A percentile compares a stretch with the other conserved stretches of the same genome.
These are phyloP conservation scores for Platypus cylindrus DNA, from an alignment of 2,888 invertebrate genomes.

Conservation along the genomic window DNA sequence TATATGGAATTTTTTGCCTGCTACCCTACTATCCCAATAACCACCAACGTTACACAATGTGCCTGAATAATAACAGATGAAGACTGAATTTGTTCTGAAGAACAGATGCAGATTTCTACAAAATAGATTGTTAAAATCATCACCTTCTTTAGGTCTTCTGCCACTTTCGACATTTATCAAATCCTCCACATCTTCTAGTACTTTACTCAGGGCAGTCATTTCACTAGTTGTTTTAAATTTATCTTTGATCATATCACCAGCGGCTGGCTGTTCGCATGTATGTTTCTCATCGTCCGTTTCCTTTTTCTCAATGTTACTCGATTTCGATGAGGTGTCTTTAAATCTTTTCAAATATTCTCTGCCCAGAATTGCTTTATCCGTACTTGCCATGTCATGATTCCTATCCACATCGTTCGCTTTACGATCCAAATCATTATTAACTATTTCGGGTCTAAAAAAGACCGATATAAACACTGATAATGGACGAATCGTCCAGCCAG, in stretches of 20 bases:
- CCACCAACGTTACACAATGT: slow-evolving; percentile 23
- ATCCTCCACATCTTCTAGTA: slow-evolving; percentile 17
- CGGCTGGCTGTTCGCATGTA: slow-evolving; percentile 9
- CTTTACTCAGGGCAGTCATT: slow-evolving; percentile 3
- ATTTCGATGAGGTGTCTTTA: too few relatives aligned
- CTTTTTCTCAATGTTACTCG: too few relatives aligned
- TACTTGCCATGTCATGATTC: too few relatives aligned
- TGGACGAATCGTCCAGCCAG: too few relatives aligned
- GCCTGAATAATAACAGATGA: slow-evolving; percentile 12
- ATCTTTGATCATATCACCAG: slow-evolving; percentile 4
- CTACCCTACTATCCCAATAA: slow-evolving; percentile 25
- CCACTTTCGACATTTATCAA: slow-evolving; percentile 16
- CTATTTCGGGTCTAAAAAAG: too few relatives aligned
- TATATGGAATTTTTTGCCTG: slow-evolving; percentile 20
- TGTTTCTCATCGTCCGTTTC: too few relatives aligned
- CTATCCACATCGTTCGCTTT: too few relatives aligned
- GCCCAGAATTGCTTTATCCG: slow-evolving; percentile 3
- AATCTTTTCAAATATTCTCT: too few relatives aligned
- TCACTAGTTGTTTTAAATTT: slow-evolving; percentile 6
- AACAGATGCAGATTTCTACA: background rate
- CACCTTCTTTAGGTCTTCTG: slow-evolving; percentile 12
- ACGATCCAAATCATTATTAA: too few relatives aligned
- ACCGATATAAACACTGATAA: too few relatives aligned
- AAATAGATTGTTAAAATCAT: slow-evolving; percentile 1
- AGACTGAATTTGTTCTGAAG: background rate